Conservation (phyloP, 2,797 vertebrate species). For the Paedocypris micromegethes region DNA sequence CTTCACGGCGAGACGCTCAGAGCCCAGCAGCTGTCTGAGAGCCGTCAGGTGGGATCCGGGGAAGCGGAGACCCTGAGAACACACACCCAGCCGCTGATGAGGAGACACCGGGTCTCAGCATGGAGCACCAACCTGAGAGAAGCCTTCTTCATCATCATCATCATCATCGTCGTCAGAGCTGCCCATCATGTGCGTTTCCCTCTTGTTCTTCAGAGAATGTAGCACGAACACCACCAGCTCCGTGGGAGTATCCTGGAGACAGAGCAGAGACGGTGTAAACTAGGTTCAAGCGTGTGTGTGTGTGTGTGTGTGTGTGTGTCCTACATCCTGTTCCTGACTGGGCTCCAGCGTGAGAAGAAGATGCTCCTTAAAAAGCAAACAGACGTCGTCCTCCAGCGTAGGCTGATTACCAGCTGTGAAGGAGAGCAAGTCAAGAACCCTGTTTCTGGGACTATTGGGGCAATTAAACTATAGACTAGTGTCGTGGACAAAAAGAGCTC, state of each 20-base stretch:
- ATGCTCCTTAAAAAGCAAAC: constrained; percentile 73
- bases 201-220: constrained; percentile 81
- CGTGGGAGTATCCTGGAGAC: constrained; percentile 68
- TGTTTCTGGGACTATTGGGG: no score
- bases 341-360: constrained; percentile 74
- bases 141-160: constrained; percentile 55
- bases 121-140: constrained; percentile 53
- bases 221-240: constrained; percentile 77
- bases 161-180: constrained; percentile 44
- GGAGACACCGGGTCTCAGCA: background rate
- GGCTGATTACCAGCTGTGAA: constrained; percentile 71
- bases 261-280: constrained; percentile 1
- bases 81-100: background rate
- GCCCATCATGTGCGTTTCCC: constrained; percentile 89
- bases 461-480: no score
- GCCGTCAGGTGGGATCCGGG: constrained; percentile 74
- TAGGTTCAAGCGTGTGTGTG: background rate
- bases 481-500: no score
- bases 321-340: constrained; percentile 69
- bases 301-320: constrained; percentile 55
- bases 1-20: constrained; percentile 52
- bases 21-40: constrained; percentile 74
- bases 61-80: constrained; percentile 76
- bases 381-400: constrained; percentile 70
- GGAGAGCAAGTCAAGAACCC: background rate